These are phyloP conservation scores for Tanytarsus gracilentus DNA, from an alignment of 2,888 invertebrate genomes.

Conservation along the genomic window DNA sequence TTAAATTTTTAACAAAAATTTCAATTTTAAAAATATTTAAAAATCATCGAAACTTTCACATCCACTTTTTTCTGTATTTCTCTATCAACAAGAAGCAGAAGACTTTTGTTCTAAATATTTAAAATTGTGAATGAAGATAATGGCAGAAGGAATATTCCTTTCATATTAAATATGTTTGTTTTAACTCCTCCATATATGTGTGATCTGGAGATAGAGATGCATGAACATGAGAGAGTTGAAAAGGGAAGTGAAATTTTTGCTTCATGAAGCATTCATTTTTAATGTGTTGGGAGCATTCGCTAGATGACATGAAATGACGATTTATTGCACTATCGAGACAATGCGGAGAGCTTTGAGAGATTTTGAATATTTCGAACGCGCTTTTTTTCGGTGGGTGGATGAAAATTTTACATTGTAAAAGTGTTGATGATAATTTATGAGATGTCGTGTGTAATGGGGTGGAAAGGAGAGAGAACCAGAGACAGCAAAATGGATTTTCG, in stretches of 20 bases:
- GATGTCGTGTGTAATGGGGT: too few relatives aligned
- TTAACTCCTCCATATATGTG: conserved; percentile 3
- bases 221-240: not conserved
- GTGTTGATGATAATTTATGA: too few relatives aligned
- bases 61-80: not conserved
- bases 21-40: too few relatives aligned
- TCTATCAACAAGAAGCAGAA: not conserved
- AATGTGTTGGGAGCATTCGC: conserved; percentile 10
- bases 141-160: conserved; percentile 12
- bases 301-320: conserved; percentile 12
- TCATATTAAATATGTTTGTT: conserved; percentile 12
- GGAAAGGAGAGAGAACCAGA: too few relatives aligned
- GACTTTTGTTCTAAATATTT: conserved; percentile 7
- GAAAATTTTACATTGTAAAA: not conserved
- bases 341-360: not conserved
- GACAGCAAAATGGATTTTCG: too few relatives aligned
- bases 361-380: not conserved
- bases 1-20: too few relatives aligned
- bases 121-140: conserved; percentile 14
- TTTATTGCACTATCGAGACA: conserved; percentile 13
- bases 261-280: not conserved
- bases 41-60: not conserved
- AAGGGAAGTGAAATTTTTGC: not conserved
- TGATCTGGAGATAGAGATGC: not conserved
- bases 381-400: not conserved